Percentiles rank a stretch among this genome's conserved stretches.
These are phyloP conservation scores for Isurus oxyrinchus DNA, from an alignment of 2,113 vertebrate species.

Conservation along the genomic window DNA sequence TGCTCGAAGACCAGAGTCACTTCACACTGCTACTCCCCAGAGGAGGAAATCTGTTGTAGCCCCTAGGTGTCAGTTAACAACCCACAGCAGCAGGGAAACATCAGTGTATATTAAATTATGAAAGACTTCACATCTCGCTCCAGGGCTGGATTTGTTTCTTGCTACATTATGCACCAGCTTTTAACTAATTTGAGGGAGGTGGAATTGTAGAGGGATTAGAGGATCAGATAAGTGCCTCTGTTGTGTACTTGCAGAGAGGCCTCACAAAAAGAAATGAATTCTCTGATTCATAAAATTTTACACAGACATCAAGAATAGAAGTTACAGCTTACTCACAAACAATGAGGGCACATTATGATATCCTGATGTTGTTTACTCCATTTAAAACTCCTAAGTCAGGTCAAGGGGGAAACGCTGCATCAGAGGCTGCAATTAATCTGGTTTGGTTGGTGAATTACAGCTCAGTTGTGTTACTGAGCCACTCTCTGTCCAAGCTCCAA, in stretches of 20 bases:
- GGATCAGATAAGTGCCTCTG: background rate
- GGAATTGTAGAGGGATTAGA: slow-evolving; percentile 24
- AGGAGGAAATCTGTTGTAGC: slow-evolving; percentile 1
- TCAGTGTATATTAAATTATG: slow-evolving; percentile 38
- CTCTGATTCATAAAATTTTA: background rate
- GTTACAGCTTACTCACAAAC: background rate
- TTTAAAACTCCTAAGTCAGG: background rate
- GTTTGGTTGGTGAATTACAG: background rate
- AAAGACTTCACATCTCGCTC: slow-evolving; percentile 23
- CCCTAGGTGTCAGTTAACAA: slow-evolving; percentile 35
- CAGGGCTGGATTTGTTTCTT: background rate
- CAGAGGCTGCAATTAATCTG: background rate
- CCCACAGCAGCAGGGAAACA: slow-evolving; percentile 34
- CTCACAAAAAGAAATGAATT: background rate
- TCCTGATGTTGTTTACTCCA: background rate
- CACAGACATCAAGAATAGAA: background rate
- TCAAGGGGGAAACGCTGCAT: background rate
- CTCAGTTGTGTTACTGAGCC: background rate
- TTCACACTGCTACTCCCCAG: slow-evolving; percentile 15
- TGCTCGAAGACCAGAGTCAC: background rate
- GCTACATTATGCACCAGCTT: background rate
- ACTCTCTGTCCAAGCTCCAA: background rate
- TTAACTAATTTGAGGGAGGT: slow-evolving; percentile 40
- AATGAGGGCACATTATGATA: background rate
- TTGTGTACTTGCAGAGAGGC: background rate